These are phyloP conservation scores for Antrozous pallidus DNA, from an alignment of 2,797 vertebrate genomes.

Conservation along the genomic window DNA sequence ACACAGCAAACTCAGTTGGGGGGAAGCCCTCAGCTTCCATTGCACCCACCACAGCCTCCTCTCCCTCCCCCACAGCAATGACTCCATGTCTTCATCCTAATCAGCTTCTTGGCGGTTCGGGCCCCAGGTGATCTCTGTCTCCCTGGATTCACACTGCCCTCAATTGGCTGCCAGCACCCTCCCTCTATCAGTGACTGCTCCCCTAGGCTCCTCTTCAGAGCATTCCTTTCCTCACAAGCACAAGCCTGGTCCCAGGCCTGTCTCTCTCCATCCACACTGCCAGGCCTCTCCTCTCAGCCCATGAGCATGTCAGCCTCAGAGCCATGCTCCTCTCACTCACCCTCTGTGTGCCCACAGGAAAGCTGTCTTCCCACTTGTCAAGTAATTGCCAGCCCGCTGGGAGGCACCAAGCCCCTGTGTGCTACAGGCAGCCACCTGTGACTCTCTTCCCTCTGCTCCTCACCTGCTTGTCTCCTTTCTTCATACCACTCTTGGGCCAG, in stretches of 20 bases:
- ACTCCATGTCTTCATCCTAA: neutral
- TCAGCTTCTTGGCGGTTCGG: neutral
- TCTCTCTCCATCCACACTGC: neutral
- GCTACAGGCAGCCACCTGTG: neutral
- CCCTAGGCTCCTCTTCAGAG: neutral
- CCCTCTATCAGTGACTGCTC: neutral
- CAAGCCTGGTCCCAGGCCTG: neutral
- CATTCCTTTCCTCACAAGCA: no score
- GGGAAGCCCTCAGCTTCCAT: neutral
- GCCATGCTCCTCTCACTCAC: neutral
- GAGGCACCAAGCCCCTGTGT: accelerated
- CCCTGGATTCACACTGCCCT: neutral
- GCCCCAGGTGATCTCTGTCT: accelerated
- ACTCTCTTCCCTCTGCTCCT: accelerated
- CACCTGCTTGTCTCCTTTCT: no score
- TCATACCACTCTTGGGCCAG: neutral
- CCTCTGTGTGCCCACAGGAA: accelerated
- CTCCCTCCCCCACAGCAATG: neutral
- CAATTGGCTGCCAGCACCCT: neutral
- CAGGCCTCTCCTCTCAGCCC: neutral
- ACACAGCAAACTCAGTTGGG: neutral
- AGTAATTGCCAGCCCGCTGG: accelerated
- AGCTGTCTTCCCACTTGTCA: accelerated
- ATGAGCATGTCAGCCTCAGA: neutral
- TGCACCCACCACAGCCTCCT: accelerated